Evolutionary conservation across 2,797 vertebrate species (phyloP).

Genomic region (Pelodytes ibericus): DNA sequence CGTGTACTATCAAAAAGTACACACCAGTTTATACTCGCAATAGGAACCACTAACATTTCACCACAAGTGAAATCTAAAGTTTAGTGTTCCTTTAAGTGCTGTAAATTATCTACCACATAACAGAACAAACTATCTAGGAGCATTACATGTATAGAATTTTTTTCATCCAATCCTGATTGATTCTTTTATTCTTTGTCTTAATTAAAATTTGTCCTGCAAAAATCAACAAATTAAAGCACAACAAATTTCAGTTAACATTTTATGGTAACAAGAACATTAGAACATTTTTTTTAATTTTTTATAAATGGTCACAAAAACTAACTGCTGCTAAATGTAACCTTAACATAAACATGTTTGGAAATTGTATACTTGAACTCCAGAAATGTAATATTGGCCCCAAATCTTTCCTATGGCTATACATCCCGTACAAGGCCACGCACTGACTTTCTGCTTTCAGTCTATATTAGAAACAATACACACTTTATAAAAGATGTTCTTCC

Average conservation of each 20-base stretch:
- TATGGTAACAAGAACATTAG: not conserved
- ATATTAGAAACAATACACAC: not conserved
- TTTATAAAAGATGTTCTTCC: not conserved
- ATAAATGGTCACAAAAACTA: not conserved
- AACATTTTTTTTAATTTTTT: too few species aligned
- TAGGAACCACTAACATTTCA: too few species aligned
- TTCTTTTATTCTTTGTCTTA: too few species aligned
- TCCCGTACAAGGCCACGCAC: conserved; percentile 41
- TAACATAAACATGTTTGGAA: not conserved
- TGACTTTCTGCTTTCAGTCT: conserved; percentile 8
- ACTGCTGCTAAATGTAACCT: not conserved
- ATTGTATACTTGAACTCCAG: not conserved
- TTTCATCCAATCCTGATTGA: too few species aligned
- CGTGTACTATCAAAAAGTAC: too few species aligned
- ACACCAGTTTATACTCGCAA: too few species aligned
- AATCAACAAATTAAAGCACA: not conserved
- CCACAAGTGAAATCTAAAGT: too few species aligned
- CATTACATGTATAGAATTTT: too few species aligned
- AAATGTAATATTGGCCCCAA: conserved; percentile 4
- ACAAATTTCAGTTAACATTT: not conserved
- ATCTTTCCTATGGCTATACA: conserved; percentile 40
- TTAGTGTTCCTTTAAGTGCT: too few species aligned
- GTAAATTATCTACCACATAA: too few species aligned
- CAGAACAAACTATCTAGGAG: too few species aligned
- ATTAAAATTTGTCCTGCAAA: not conserved